phyloP scores from a whole-genome alignment of 2,113 vertebrate species.

The Mystacornis crossleyi region DNA sequence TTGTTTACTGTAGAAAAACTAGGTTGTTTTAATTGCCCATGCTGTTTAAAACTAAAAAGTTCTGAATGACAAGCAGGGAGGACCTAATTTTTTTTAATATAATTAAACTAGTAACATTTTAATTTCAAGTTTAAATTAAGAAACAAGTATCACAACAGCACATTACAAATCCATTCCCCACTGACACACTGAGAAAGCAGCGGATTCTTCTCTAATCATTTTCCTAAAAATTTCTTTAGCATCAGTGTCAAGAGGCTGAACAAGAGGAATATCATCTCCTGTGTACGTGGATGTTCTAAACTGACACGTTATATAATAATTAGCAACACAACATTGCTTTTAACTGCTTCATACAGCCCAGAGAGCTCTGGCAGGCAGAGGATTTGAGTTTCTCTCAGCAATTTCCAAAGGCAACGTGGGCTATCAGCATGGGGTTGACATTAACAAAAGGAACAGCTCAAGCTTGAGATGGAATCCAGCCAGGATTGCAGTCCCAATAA shows the following conservation, averaged over 20 bases:
- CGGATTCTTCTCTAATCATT: not conserved
- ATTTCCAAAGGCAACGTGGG: not conserved
- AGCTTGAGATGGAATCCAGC: constrained; percentile 5
- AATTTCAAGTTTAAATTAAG: not conserved
- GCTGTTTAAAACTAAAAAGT: not conserved
- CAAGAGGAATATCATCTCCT: not conserved
- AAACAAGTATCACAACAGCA: not conserved
- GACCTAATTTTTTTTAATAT: not conserved
- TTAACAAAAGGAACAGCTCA: constrained; percentile 46
- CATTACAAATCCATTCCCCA: not conserved
- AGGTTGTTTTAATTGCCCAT: not conserved
- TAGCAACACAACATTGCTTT: not conserved
- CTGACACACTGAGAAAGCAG: not conserved
- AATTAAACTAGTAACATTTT: not conserved
- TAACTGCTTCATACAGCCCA: not conserved
- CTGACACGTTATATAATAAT: not conserved
- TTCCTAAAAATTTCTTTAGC: not conserved
- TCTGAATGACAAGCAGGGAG: not conserved
- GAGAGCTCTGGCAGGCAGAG: not conserved
- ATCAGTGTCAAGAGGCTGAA: not conserved
- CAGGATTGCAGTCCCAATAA: constrained; percentile 38
- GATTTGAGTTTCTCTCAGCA: not conserved
- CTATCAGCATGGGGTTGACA: constrained; percentile 4
- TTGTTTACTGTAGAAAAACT: not conserved
- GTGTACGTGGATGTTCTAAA: not conserved